Conservation (phyloP, 2,888 invertebrate genomes). For the Nebria salina region DNA sequence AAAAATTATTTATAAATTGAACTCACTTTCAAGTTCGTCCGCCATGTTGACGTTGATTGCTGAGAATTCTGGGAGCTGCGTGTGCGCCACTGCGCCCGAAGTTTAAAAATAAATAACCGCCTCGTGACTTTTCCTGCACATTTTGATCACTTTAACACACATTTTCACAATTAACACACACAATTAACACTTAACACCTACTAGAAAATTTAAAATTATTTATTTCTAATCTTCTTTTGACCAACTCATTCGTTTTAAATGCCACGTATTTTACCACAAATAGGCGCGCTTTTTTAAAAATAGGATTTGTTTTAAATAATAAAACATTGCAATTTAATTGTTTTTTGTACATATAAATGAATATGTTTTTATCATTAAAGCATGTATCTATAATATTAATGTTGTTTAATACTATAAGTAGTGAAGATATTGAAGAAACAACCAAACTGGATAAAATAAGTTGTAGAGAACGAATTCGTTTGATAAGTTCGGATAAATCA, state of each 20-base stretch:
- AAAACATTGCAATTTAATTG: background rate
- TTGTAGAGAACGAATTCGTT: constrained; percentile 62
- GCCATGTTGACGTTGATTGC: constrained; percentile 77
- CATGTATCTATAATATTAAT: background rate
- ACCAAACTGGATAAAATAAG: constrained; percentile 55
- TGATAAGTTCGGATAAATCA: constrained; percentile 61
- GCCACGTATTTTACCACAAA: background rate
- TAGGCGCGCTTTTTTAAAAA: constrained; percentile 8
- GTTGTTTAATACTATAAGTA: constrained; percentile 3
- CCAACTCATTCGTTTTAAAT: background rate
- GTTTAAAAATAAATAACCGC: constrained; percentile 46
- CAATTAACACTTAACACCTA: background rate
- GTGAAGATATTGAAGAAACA: constrained; percentile 48
- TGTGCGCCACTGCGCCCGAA: constrained; percentile 52
- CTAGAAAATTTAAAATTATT: background rate
- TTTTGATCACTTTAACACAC: constrained; percentile 23
- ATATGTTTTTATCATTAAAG: background rate
- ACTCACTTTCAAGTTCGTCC: constrained; percentile 83
- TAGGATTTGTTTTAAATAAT: background rate
- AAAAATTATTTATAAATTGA: constrained; percentile 63
- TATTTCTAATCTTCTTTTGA: background rate
- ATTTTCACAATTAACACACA: background rate
- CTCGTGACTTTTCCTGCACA: constrained; percentile 36
- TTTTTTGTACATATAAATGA: constrained; percentile 5
- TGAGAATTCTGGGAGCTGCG: constrained; percentile 56